phyloP scores from a whole-genome alignment of 2,113 vertebrate species.

The Chionodraco myersi region DNA sequence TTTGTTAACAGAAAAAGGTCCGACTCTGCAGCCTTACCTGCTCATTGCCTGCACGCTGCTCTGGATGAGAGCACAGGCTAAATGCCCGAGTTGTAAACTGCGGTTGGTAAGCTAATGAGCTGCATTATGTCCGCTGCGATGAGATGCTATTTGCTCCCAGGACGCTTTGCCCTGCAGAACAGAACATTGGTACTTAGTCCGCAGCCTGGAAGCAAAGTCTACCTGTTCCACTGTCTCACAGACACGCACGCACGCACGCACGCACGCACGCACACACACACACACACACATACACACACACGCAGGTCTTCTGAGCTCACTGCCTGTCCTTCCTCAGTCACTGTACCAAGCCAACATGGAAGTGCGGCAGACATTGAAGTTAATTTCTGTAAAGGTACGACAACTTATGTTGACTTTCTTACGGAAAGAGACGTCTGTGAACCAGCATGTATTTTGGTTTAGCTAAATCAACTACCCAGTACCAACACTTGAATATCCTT shows the following conservation, averaged over 20 bases:
- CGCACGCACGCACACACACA: background rate
- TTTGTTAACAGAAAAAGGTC: background rate
- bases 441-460: too few relatives aligned
- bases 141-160: conserved; percentile 50
- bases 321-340: background rate
- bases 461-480: too few relatives aligned
- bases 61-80: conserved; percentile 13
- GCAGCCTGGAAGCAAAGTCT: conserved; percentile 42
- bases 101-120: conserved; percentile 48
- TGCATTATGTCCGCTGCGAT: conserved; percentile 55
- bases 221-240: conserved; percentile 1
- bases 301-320: background rate
- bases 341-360: too few relatives aligned
- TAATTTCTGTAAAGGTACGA: too few relatives aligned
- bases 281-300: background rate
- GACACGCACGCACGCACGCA: conserved; percentile 20
- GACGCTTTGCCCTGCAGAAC: conserved; percentile 41
- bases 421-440: too few relatives aligned
- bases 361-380: too few relatives aligned
- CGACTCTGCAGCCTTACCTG: conserved; percentile 5
- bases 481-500: too few relatives aligned
- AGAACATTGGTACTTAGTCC: conserved; percentile 50
- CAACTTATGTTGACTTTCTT: too few relatives aligned
- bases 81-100: conserved; percentile 39
- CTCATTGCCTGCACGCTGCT: background rate